Conservation (phyloP, 2,113 vertebrate genomes). For the Phalacrocorax carbo region DNA sequence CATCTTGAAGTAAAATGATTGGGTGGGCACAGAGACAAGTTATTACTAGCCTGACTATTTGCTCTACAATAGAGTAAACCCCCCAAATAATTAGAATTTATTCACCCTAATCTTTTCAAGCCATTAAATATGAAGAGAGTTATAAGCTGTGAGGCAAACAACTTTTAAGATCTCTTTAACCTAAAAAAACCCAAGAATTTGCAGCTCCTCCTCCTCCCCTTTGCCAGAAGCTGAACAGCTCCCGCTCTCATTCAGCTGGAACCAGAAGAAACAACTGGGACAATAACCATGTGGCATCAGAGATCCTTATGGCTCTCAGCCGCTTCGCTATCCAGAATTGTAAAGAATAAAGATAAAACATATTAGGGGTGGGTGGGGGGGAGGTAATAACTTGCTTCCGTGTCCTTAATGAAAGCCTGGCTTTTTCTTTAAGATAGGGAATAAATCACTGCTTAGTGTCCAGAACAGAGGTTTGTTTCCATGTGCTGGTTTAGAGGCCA, state of each 20-base stretch:
- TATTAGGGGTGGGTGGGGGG: background rate
- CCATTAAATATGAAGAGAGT: background rate
- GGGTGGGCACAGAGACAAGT: background rate
- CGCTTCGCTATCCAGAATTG: background rate
- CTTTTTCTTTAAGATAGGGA: background rate
- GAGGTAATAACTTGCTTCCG: conserved; percentile 20
- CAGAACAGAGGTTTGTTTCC: background rate
- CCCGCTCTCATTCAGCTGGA: conserved; percentile 10
- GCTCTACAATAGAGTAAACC: background rate
- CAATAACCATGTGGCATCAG: conserved; percentile 28
- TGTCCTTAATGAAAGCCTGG: conserved; percentile 18
- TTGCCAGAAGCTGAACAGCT: conserved; percentile 32
- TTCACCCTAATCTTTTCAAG: conserved; percentile 17
- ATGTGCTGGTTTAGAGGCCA: background rate
- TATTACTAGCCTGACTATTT: conserved; percentile 23
- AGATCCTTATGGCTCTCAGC: background rate
- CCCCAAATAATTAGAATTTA: conserved; percentile 12
- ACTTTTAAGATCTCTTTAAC: background rate
- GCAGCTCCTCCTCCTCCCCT: background rate
- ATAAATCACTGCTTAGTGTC: background rate
- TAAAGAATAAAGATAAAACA: conserved; percentile 56
- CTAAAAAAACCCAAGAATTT: background rate
- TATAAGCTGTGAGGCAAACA: conserved; percentile 2
- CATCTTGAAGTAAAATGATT: conserved; percentile 26
- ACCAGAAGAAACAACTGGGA: conserved; percentile 35